phyloP scores from a whole-genome alignment of 30 jellyfish, hydroid and myxozoan genomes.

The Rhopilema esculentum region DNA sequence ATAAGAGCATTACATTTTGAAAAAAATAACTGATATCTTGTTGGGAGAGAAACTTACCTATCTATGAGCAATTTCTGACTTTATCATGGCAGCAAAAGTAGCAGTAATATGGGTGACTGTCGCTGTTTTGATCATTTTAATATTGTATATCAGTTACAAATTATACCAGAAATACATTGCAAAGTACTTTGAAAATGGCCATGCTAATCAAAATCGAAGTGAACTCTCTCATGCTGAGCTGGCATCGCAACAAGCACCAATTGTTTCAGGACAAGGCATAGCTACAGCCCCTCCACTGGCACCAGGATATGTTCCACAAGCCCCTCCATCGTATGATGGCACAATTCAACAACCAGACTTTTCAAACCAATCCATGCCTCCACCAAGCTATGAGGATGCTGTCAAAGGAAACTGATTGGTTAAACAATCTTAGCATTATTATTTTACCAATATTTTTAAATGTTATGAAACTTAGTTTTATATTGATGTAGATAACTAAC shows the following conservation, averaged over 20 bases:
- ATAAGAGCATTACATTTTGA: no score
- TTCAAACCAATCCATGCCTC: conserved; percentile 1
- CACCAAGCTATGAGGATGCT: conserved; percentile 68
- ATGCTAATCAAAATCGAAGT: background rate
- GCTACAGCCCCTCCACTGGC: conserved; percentile 18
- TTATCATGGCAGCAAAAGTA: conserved; percentile 17
- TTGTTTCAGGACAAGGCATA: no score
- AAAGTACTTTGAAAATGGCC: conserved; percentile 9
- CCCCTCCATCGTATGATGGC: background rate
- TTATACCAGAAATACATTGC: conserved; percentile 40
- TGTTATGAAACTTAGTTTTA: background rate
- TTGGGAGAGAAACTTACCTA: no score
- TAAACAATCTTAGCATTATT: no score
- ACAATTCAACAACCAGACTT: background rate
- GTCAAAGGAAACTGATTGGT: background rate
- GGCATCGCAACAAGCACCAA: background rate
- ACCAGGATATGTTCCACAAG: background rate
- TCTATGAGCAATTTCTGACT: no score
- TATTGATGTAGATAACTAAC: background rate
- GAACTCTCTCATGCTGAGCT: background rate
- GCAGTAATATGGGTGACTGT: conserved; percentile 48
- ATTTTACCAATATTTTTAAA: background rate
- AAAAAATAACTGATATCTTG: no score
- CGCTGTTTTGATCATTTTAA: background rate
- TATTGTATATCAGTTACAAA: background rate